phyloP scores from a whole-genome alignment of 2,797 vertebrate species.

The Tapera naevia region DNA sequence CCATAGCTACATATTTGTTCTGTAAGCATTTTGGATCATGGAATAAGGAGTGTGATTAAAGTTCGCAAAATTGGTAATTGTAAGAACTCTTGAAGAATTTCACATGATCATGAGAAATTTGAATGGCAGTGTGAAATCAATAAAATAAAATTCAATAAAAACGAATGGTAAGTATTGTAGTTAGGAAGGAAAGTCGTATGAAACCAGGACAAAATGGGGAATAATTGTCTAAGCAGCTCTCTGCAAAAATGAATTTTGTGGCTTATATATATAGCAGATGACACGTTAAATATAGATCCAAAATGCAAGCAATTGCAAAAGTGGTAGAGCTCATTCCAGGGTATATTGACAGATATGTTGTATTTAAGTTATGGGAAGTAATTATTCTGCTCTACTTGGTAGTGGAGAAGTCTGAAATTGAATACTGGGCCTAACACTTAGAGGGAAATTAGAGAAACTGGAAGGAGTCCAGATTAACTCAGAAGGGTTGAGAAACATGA shows the following conservation, averaged over 20 bases:
- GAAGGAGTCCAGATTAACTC: background rate
- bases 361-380: background rate
- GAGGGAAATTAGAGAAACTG: background rate
- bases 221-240: background rate
- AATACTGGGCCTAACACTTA: background rate
- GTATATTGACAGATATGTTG: background rate
- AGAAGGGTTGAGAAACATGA: background rate
- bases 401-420: background rate
- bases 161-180: background rate
- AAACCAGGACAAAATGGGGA: background rate
- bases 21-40: background rate
- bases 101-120: background rate
- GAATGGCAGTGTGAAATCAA: constrained; percentile 13
- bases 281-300: constrained; percentile 6
- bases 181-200: background rate
- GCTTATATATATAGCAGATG: background rate
- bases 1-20: background rate
- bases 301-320: background rate
- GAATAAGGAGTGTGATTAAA: background rate
- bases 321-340: background rate
- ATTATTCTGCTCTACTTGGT: background rate
- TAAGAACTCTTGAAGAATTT: background rate
- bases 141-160: constrained; percentile 7
- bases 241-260: background rate
- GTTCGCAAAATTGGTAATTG: background rate